These are phyloP conservation scores for Oryzias dopingdopingensis DNA, from an alignment of 2,797 vertebrate species.

Conservation along the genomic window DNA sequence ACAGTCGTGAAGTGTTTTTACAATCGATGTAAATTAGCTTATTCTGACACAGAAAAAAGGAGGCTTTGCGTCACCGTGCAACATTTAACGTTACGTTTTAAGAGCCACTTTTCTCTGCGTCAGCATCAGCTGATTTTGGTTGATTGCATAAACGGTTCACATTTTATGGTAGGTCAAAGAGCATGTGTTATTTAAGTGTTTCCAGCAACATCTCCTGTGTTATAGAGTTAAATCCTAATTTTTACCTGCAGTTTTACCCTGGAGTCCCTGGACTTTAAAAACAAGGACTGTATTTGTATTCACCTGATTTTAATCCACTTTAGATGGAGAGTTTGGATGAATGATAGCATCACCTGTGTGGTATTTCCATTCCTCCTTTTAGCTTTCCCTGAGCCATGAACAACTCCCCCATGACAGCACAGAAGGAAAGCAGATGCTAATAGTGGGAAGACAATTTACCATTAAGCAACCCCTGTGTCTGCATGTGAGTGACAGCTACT, in stretches of 20 bases:
- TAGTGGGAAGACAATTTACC: constrained; percentile 50
- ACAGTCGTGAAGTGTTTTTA: too few species aligned
- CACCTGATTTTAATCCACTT: constrained; percentile 16
- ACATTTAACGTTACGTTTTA: too few species aligned
- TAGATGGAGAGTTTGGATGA: constrained; percentile 37
- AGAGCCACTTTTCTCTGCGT: too few species aligned
- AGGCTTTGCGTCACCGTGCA: too few species aligned
- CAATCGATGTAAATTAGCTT: too few species aligned
- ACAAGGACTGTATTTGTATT: constrained; percentile 40
- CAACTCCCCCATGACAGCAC: constrained; percentile 36
- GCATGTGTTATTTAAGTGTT: too few species aligned
- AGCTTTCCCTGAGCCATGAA: constrained; percentile 54
- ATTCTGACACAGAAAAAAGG: too few species aligned
- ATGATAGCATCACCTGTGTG: constrained; percentile 34
- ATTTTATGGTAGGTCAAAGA: too few species aligned
- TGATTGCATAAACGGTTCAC: too few species aligned
- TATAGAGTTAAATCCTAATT: constrained; percentile 19
- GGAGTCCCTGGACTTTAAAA: constrained; percentile 22
- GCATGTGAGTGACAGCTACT: constrained; percentile 71
- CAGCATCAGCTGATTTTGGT: too few species aligned
- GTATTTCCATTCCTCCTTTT: constrained; percentile 51
- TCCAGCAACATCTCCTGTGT: too few species aligned
- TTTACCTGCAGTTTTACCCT: constrained; percentile 1
- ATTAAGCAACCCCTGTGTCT: constrained; percentile 51
- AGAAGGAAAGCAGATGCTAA: constrained; percentile 43